A percentile compares a stretch with the other conserved stretches of the same genome.
These are phyloP conservation scores for Siniperca chuatsi DNA, from an alignment of 2,113 vertebrate species.

Conservation along the genomic window DNA sequence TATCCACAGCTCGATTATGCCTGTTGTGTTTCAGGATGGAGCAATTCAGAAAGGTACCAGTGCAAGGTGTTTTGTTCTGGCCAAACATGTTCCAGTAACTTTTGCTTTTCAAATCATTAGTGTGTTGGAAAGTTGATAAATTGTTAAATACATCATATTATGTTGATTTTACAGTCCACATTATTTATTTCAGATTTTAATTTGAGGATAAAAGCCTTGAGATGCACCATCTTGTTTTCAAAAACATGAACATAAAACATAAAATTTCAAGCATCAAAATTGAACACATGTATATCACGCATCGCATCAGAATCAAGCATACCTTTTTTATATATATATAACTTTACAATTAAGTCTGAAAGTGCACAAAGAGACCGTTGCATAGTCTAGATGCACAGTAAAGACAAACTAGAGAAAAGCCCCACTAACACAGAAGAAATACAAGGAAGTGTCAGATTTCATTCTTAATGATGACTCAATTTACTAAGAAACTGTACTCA, in stretches of 20 bases:
- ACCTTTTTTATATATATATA: neutral
- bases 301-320: neutral
- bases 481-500: slow-evolving; percentile 11
- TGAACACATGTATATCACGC: neutral
- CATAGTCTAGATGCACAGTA: neutral
- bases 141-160: neutral
- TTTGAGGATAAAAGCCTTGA: neutral
- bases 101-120: neutral
- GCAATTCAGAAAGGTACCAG: neutral
- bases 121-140: neutral
- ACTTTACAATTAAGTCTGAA: neutral
- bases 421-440: neutral
- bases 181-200: neutral
- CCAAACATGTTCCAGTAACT: neutral
- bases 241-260: neutral
- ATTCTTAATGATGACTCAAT: neutral
- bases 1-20: neutral
- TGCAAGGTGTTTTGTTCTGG: neutral
- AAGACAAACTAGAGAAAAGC: slow-evolving; percentile 5
- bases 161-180: neutral
- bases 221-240: neutral
- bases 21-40: neutral
- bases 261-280: neutral
- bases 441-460: slow-evolving; percentile 5
- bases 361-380: neutral